Evolutionary conservation across 2,888 invertebrate genomes (phyloP), one percentile per base, ranked within the genome.

Genomic region (Pseudoips prasinana): DNA sequence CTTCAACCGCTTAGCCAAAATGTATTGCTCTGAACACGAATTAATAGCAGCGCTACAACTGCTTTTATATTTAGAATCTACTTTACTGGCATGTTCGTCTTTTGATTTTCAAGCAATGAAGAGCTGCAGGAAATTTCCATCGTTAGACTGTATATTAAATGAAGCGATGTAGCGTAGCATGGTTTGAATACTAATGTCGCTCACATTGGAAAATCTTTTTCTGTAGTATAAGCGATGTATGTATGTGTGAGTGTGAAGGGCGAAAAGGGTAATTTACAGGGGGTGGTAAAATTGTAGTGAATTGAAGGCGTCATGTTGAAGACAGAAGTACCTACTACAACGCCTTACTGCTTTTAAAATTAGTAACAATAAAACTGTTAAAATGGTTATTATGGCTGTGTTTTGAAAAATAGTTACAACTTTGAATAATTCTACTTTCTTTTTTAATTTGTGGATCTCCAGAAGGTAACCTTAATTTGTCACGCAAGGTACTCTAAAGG

Each of bases 1-100:
- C 54, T 67, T 53, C 31, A 30, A 67, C 33, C 69, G 65, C 65
- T 69, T 27, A 10, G 22, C n/a, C n/a, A n/a, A 26, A 28, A 22
- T 22, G 20, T 20, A 14, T 14, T 14, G 2, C 14, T 3, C 5
- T 14, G 14, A 5, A 14, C 2, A 5, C 14, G 5, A 14, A 3
- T 14, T 14, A 5, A 14, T 14, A 14, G 9, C 29, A 47, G 44
- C 44, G 30, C 23, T 31, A 10, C 5, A 27, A 17, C 7, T 7
- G 27, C 30, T 19, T 19, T 24, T 17, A 4, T 6, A 5, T 19
- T 8, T 9, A 7, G 7, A 35, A 25, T 27, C 14, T 33, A 24
- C 29, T 25, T 26, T 20, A 29, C 24, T 14, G 25, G 34, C 18
- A 19, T 42, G 26, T 8, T 10, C 26, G 29, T 29, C 3, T 22